A percentile compares a stretch with the other conserved stretches of the same genome.
Conservation (phyloP, 2,113 vertebrate species). For the Sorex fumeus region DNA sequence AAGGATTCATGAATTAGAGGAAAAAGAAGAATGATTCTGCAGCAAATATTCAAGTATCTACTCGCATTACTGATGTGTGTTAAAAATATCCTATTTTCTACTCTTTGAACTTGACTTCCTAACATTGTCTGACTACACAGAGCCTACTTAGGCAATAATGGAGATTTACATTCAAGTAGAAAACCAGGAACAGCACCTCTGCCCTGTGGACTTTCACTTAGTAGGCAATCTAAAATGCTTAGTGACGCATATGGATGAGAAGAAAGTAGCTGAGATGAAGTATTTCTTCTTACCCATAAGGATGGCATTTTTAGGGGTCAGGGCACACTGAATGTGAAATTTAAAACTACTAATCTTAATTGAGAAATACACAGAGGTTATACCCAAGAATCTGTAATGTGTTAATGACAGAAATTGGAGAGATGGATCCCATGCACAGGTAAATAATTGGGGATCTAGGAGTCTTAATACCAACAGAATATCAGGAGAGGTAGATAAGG, state of each 20-base stretch:
- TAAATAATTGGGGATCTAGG: background rate
- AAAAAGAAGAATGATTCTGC: background rate
- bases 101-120: too few relatives aligned
- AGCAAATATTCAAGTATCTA: too few relatives aligned
- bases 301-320: background rate
- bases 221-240: background rate
- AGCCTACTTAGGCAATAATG: background rate
- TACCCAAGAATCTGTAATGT: background rate
- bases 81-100: too few relatives aligned
- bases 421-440: background rate
- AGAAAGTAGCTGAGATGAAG: background rate
- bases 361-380: background rate
- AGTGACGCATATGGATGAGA: background rate
- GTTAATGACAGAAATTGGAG: background rate
- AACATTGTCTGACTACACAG: background rate
- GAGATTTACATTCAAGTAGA: background rate
- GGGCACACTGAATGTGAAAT: background rate
- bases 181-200: background rate
- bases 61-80: too few relatives aligned
- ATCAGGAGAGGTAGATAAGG: background rate
- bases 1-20: background rate
- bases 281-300: background rate
- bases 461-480: background rate
- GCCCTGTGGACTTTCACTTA: background rate
- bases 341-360: background rate